Percentiles rank a stretch among this genome's conserved stretches.
phyloP scores from a whole-genome alignment of 1,140 invertebrate species.

The Chironomus striatipennis region DNA sequence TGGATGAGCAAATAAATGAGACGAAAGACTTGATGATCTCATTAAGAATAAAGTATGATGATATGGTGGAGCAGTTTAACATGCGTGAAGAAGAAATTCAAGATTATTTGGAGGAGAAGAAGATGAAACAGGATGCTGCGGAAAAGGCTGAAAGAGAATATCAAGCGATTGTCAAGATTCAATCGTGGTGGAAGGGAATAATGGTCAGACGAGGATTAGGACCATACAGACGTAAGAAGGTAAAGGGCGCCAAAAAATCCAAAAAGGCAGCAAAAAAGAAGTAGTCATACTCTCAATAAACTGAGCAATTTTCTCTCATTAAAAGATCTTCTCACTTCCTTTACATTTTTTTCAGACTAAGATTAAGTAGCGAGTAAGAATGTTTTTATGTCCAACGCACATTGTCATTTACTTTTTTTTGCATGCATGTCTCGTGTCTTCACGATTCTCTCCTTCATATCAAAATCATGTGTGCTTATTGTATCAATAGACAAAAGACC shows the following conservation, averaged over 20 bases:
- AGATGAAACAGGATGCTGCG: background rate
- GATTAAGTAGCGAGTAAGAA: too few species aligned
- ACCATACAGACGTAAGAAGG: slow-evolving; percentile 50
- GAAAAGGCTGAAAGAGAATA: background rate
- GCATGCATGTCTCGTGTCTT: background rate
- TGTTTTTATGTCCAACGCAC: background rate
- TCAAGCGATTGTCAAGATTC: slow-evolving; percentile 36
- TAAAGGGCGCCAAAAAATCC: slow-evolving; percentile 36
- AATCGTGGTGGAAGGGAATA: slow-evolving; percentile 58
- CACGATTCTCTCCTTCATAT: background rate
- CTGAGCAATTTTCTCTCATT: too few species aligned
- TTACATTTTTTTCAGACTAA: too few species aligned
- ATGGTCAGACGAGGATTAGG: slow-evolving; percentile 56
- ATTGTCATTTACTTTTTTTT: background rate
- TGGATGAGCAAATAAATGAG: slow-evolving; percentile 18
- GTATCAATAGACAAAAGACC: too few species aligned
- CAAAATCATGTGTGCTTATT: background rate
- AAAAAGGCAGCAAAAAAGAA: slow-evolving; percentile 39
- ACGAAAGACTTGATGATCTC: slow-evolving; percentile 9
- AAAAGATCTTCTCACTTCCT: too few species aligned
- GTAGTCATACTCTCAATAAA: slow-evolving; percentile 26
- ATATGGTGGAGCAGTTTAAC: slow-evolving; percentile 9
- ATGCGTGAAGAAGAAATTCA: slow-evolving; percentile 10
- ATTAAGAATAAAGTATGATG: slow-evolving; percentile 5
- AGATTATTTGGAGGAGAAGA: slow-evolving; percentile 20